Evolutionary conservation across 2,797 vertebrate species (phyloP), one percentile per base, ranked within the genome.

Genomic region (Okamejei kenojei): DNA sequence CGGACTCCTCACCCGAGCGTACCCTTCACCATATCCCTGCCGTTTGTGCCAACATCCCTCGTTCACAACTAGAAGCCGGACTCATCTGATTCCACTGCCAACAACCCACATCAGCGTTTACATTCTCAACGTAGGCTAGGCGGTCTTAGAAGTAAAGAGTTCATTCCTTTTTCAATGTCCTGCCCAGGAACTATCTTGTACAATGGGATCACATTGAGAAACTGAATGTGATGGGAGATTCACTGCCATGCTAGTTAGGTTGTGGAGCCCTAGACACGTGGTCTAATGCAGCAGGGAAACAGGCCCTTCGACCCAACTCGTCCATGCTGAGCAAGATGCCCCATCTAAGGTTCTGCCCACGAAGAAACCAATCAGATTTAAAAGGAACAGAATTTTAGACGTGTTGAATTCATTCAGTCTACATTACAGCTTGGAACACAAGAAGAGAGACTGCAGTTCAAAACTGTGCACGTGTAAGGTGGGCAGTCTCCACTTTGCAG

Each of bases 21-120:
- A 19, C 13, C 13, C 82, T n/a, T 15, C 82, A 61, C 54, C 38
- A 65, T 65, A 8, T 65, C 63, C 63, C 71, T 15, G 38, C 45
- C 95, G 35, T 0, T 97, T 95, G n/a, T 99, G 98, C 3, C 17
- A 68, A 61, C 81, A 15, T 13, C 54, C 58, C 81, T 54, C 2
- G 7, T 15, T 19, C 58, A 65, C 54, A 17, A 58, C 8, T 10
- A 9, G 45, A 61, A 61, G 2, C 23, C 61, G 26, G 32, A 13
- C 54, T 19, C 5, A 29, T 58, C 45, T 58, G 19, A 38, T 54
- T 23, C 23, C 58, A 29, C 26, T 9, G 11, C 23, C 38, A 81
- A 21, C 19, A 81, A 26, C 29, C 17, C 3, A 77, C 10, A 10
- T 61, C 54, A 79, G 35, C 7, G 54, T n/a, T 84, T 61, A 13